A percentile compares a stretch with the other conserved stretches of the same genome.
Conservation (phyloP, 2,888 invertebrate species). For the Drosophila helvetica region DNA sequence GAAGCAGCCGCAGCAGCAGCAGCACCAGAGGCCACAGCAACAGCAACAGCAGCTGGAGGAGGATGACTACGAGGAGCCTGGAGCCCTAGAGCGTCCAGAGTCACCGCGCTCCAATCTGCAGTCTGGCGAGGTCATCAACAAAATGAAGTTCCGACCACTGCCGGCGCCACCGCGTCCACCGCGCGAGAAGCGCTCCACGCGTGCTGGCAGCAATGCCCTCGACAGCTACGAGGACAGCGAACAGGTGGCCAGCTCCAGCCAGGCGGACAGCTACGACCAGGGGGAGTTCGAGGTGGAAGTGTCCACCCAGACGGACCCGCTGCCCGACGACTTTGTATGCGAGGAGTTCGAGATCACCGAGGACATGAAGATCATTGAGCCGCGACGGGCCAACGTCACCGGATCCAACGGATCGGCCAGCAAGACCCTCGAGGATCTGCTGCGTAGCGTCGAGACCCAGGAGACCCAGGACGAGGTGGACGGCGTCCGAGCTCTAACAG, state of each 20-base stretch:
- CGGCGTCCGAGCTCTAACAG: slow-evolving; percentile 81
- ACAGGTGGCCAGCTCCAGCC: slow-evolving; percentile 75
- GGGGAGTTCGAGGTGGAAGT: slow-evolving; percentile 86
- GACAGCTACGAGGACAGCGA: slow-evolving; percentile 79
- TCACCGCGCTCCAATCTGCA: slow-evolving; percentile 87
- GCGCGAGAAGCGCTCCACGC: slow-evolving; percentile 85
- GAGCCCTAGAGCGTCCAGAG: slow-evolving; percentile 76
- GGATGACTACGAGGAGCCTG: slow-evolving; percentile 85
- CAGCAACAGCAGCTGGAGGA: slow-evolving; percentile 56
- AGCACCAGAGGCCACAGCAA: slow-evolving; percentile 47
- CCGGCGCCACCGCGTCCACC: slow-evolving; percentile 95
- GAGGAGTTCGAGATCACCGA: slow-evolving; percentile 85
- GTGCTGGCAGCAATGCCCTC: slow-evolving; percentile 65
- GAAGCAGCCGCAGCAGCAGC: slow-evolving; percentile 48
- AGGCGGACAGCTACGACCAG: slow-evolving; percentile 79
- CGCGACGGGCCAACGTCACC: slow-evolving; percentile 62
- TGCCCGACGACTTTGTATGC: slow-evolving; percentile 90
- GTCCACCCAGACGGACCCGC: slow-evolving; percentile 93
- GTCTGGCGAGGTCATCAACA: slow-evolving; percentile 90
- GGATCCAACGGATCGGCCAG: slow-evolving; percentile 33
- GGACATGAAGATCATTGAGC: slow-evolving; percentile 83
- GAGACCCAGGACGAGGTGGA: slow-evolving; percentile 76
- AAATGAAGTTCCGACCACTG: slow-evolving; percentile 93
- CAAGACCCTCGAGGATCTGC: slow-evolving; percentile 82
- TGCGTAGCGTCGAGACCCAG: slow-evolving; percentile 77